These are phyloP conservation scores for Tridacna gigas DNA, from an alignment of 2,888 invertebrate species.

Conservation along the genomic window DNA sequence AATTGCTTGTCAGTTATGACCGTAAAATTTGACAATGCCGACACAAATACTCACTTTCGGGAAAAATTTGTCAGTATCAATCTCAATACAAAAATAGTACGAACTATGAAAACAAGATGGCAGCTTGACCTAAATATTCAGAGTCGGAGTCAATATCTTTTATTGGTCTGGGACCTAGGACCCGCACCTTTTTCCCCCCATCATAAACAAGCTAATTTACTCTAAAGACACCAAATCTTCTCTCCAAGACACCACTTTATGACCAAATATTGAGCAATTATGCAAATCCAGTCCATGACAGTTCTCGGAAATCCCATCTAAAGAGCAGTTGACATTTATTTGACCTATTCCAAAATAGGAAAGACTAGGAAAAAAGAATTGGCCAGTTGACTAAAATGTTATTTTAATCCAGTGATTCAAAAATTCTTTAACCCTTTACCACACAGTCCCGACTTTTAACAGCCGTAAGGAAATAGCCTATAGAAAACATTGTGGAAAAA, in stretches of 20 bases:
- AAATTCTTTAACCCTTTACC: neutral
- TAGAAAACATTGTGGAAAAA: neutral
- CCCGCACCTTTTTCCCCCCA: neutral
- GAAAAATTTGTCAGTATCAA: too few relatives aligned
- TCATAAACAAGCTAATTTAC: constrained; percentile 10
- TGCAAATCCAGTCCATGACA: constrained; percentile 4
- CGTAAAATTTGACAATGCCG: too few relatives aligned
- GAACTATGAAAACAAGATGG: too few relatives aligned
- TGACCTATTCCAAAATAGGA: neutral
- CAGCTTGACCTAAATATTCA: too few relatives aligned
- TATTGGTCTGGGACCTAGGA: too few relatives aligned
- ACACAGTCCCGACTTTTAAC: neutral
- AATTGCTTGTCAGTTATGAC: too few relatives aligned
- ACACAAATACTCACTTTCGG: too few relatives aligned
- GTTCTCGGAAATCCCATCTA: neutral
- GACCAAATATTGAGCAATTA: constrained; percentile 4
- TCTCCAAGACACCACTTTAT: constrained; percentile 7
- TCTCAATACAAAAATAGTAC: too few relatives aligned
- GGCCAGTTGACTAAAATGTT: too few relatives aligned
- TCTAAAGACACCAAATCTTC: constrained; percentile 4
- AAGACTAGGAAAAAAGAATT: too few relatives aligned
- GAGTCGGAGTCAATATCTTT: too few relatives aligned
- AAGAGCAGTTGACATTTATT: neutral
- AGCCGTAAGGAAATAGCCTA: neutral
- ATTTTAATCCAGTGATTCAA: too few relatives aligned